Percentiles rank a stretch among this genome's conserved stretches.
Conservation (phyloP, 1,140 invertebrate species). For the Zaprionus tsacasi region DNA sequence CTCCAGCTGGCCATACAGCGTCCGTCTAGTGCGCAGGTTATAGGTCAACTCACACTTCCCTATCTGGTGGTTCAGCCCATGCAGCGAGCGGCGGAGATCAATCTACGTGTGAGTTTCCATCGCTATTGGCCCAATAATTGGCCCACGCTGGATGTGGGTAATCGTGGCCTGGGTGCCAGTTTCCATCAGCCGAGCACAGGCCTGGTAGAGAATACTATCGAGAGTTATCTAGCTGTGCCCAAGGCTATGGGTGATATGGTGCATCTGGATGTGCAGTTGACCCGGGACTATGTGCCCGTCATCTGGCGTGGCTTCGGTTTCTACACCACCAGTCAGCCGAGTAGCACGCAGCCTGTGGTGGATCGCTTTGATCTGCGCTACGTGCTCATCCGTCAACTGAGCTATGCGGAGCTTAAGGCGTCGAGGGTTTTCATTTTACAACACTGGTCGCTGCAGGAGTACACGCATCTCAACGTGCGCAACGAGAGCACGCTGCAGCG, state of each 20-base stretch:
- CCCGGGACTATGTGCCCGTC: constrained; percentile 96
- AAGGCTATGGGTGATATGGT: constrained; percentile 95
- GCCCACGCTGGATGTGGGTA: constrained; percentile 94
- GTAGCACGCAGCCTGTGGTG: constrained; percentile 90
- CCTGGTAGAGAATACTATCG: constrained; percentile 95
- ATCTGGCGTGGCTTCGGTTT: constrained; percentile 98
- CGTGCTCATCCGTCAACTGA: constrained; percentile 95
- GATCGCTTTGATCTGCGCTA: constrained; percentile 91
- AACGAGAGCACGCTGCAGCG: constrained; percentile 89
- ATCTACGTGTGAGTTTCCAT: constrained; percentile 91
- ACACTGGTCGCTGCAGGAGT: constrained; percentile 62
- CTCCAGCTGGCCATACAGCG: constrained; percentile 85
- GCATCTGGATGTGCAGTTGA: constrained; percentile 97
- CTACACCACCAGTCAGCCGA: constrained; percentile 83
- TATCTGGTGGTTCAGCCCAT: constrained; percentile 89
- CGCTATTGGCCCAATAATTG: constrained; percentile 93
- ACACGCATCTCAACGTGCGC: constrained; percentile 59
- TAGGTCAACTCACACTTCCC: constrained; percentile 85
- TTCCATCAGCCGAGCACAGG: constrained; percentile 85
- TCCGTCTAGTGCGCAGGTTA: constrained; percentile 23
- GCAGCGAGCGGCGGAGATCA: constrained; percentile 88
- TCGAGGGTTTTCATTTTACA: constrained; percentile 85
- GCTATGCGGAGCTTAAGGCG: constrained; percentile 92
- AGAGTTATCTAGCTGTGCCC: constrained; percentile 93
- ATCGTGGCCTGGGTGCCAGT: constrained; percentile 91